Percentiles rank a stretch among this genome's conserved stretches.
Evolutionary conservation across 2,113 vertebrate species (phyloP).

Genomic region (Microcebus ravelobensis): DNA sequence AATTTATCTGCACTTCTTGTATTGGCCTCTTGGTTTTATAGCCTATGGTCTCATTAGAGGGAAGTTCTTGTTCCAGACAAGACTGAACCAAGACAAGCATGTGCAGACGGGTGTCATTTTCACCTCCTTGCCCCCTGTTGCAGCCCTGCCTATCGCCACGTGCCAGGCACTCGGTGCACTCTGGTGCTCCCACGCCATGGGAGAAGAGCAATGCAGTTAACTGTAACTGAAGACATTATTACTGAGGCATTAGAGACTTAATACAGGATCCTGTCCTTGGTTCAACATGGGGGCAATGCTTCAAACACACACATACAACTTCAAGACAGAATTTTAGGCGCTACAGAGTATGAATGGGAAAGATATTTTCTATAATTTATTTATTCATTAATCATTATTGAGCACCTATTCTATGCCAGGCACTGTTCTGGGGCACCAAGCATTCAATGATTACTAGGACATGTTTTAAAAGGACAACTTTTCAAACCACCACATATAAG

Average conservation of each 20-base stretch:
- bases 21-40: background rate
- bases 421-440: background rate
- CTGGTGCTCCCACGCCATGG: too few species aligned
- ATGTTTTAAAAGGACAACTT: background rate
- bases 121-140: background rate
- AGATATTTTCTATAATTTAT: background rate
- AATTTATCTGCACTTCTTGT: background rate
- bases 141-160: background rate
- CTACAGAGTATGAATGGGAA: background rate
- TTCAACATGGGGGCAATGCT: background rate
- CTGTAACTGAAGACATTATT: background rate
- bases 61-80: background rate
- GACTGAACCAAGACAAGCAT: background rate
- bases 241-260: background rate
- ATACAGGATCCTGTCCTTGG: background rate
- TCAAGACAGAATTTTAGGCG: background rate
- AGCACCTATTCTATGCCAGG: background rate
- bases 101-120: background rate
- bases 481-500: background rate
- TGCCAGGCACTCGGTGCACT: background rate
- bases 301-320: background rate
- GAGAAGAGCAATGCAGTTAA: background rate
- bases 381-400: background rate
- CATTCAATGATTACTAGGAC: background rate
- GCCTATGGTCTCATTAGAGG: background rate